Base-by-base conservation (phyloP, 2,113 vertebrate genomes). In the Cynoglossus semilaevis region DNA sequence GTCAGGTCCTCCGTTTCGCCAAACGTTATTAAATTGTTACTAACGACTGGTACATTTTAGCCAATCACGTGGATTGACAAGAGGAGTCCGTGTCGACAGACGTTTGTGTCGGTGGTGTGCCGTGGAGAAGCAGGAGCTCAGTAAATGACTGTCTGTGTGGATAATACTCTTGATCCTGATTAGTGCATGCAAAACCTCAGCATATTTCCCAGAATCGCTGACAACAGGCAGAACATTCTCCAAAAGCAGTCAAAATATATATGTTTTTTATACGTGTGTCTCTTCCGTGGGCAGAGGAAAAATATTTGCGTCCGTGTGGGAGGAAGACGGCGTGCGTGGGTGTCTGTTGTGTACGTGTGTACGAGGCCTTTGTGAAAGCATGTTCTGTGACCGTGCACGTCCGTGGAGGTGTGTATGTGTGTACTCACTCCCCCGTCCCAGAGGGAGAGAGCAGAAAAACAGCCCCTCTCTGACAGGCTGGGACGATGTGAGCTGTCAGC, bases 401-500 rank as follows among this genome's bases (percentile, higher is more conserved):
- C 17, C 43, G 12, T 37, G n/a, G 40, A 61, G 55, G 17, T 42
- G 15, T 17, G 52, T 15, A 16, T 16, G 38, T 49, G 57, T 51
- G 57, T 49, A 48, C 54, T 19, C 75, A 76, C 83, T 43, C 75
- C 71, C n/a, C 55, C 81, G 90, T 93, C 91, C 90, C 88, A 83
- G 81, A 84, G 91, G 92, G 87, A 83, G 48, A 79, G 91, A 88
- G 82, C 87, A 91, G 89, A 88, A 92, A 93, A 92, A 91, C 90
- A 90, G 92, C 88, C 80, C 88, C 91, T 90, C 87, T 92, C 90
- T 96, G 94, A 94, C 92, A 94, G 93, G 85, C 88, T 88, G 91
- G 93, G 92, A 94, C 90, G 90, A 84, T 87, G 92, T 92, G 87
- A 92, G 91, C 93, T 96, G 96, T 96, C 96, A 99, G 87, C 85